phyloP scores from a whole-genome alignment of 2,797 vertebrate species.

The Craterocephalus amniculus region DNA sequence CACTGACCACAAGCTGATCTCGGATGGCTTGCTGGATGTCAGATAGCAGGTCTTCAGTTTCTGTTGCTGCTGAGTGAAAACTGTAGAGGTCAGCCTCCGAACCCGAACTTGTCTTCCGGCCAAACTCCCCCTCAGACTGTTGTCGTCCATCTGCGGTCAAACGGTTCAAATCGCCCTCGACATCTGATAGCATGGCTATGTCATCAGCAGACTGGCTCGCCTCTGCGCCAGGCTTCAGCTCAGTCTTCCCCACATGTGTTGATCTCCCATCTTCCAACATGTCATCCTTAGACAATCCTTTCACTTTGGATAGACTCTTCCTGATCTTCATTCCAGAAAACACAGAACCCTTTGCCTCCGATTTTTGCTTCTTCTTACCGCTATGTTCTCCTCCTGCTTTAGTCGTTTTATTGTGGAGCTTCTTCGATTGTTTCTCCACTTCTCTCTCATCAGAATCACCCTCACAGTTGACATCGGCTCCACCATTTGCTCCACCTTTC shows the following conservation, averaged over 20 bases:
- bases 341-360: slow-evolving; percentile 87
- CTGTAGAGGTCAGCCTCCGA: slow-evolving; percentile 95
- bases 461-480: slow-evolving; percentile 73
- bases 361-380: slow-evolving; percentile 87
- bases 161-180: slow-evolving; percentile 79
- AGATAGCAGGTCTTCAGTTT: slow-evolving; percentile 91
- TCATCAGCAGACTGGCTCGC: slow-evolving; percentile 81
- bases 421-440: slow-evolving; percentile 88
- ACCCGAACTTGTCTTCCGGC: slow-evolving; percentile 88
- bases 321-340: slow-evolving; percentile 93
- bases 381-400: slow-evolving; percentile 79
- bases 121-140: slow-evolving; percentile 77
- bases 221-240: slow-evolving; percentile 79
- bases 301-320: slow-evolving; percentile 88
- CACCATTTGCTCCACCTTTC: slow-evolving; percentile 83
- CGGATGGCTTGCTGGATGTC: slow-evolving; percentile 93
- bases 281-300: slow-evolving; percentile 86
- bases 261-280: slow-evolving; percentile 80
- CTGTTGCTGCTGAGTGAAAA: slow-evolving; percentile 91
- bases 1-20: slow-evolving; percentile 78
- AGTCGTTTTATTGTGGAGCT: slow-evolving; percentile 79
- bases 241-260: slow-evolving; percentile 72
- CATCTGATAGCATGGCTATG: slow-evolving; percentile 83
- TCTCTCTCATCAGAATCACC: slow-evolving; percentile 82
- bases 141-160: slow-evolving; percentile 73